Evolutionary conservation across 2,113 vertebrate genomes (phyloP), one percentile per base, ranked within the genome.

Genomic region (Carollia perspicillata): DNA sequence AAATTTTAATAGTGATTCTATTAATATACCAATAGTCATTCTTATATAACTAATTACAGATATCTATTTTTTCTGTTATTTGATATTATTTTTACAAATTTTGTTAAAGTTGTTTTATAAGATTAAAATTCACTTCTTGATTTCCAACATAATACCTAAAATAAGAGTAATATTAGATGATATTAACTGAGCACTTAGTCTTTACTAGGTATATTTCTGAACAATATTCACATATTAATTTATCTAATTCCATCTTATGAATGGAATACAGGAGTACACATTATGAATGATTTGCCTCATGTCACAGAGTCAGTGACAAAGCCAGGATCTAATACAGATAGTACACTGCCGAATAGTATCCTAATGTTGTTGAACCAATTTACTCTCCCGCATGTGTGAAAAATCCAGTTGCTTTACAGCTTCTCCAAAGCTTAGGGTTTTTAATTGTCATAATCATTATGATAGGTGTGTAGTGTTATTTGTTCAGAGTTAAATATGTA

Each of bases 391-490:
- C 26, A 4, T 51, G 3, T 16, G 30, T 16, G 4, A 60, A 51
- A 9, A 63, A 22, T 40, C 3, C 1, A 10, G 1, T 12, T 71
- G 6, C 20, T 77, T 42, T 17, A 1, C 6, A 14, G 69, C 8
- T 30, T 84, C 79, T 58, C n/a, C 4, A 23, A 83, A 90, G 8
- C 7, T 35, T 60, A 51, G 5, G 16, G 20, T 53, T 37, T 69
- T 85, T 20, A 55, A 26, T 33, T 58, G 8, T 37, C 16, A 66
- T 40, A 42, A 37, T 55, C 44, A 77, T 83, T 77, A 8, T 58
- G 22, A 4, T 10, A 1, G 6, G 2, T 30, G 0, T 44, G 6
- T 28, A 51, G 6, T 58, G 11, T 68, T 49, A 44, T 30, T n/a
- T 81, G 35, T 2, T 44, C 30, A 66, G 9, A 89, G 12, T 81